Evolutionary conservation across 2,888 invertebrate species (phyloP), one percentile per base, ranked within the genome.

Genomic region (Drosophila birchii): DNA sequence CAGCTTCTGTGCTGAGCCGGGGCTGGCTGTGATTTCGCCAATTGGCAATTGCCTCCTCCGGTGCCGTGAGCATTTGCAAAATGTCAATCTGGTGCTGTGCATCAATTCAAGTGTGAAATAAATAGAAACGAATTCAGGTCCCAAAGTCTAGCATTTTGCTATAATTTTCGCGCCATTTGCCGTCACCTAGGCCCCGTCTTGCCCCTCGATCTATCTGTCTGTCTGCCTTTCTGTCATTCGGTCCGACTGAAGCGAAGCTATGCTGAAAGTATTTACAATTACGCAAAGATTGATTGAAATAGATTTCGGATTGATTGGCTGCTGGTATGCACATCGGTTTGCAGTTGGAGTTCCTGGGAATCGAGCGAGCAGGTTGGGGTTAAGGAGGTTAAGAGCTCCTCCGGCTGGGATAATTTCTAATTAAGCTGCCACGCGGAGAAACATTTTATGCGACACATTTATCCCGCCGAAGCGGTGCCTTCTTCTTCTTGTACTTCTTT

Each of bases 201-300:
- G 51, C 23, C 54, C 18, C 23, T 23, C 45, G 16, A 2, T 5
- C 43, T 7, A 20, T 3, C 43, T 20, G 38, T 29, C 62, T 8
- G 11, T 39, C 38, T 14, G 53, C 36, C 53, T 20, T 18, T n/a
- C 53, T 45, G 45, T 47, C 53, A 12, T 32, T 23, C 38, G 49
- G 36, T 45, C 62, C 18, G 44, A 38, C 51, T 49, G 53, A 55
- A 44, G 57, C 49, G 60, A n/a, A 63, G 63, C 63, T 90, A 90
- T 91, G 91, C 90, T 90, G 88, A 90, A 91, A 90, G 91, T 91
- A 90, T 90, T 90, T 90, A 90, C 90, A 91, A 90, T 90, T 91
- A 90, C 91, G 90, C 86, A 88, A 90, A 90, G 91, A 90, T 90
- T 90, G 91, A 90, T 90, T 90, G 90, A 90, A 90, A 90, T 91